Percentiles rank a stretch among this genome's conserved stretches.
phyloP scores from a whole-genome alignment of 2,797 vertebrate genomes.

The Lacerta agilis region DNA sequence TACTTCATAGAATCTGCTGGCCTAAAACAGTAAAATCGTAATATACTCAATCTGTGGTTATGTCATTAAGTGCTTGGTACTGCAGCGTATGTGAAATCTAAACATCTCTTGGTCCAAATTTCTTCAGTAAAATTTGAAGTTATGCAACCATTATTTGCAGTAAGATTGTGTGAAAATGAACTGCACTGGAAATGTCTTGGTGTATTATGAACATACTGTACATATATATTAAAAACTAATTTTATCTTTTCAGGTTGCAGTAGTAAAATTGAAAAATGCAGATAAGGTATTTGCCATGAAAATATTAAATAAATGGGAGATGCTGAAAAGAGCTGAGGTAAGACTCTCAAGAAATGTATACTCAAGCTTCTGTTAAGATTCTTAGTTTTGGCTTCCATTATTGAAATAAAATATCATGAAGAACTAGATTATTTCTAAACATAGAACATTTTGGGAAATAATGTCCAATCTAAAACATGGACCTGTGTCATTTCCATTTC shows the following conservation, averaged over 20 bases:
- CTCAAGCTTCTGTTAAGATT: constrained; percentile 20
- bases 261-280: constrained; percentile 96
- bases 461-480: not conserved
- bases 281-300: constrained; percentile 99
- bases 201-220: not conserved
- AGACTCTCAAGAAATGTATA: constrained; percentile 53
- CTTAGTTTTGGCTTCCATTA: constrained; percentile 15
- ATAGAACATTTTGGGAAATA: not conserved
- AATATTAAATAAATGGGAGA: constrained; percentile 99
- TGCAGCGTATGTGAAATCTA: not conserved
- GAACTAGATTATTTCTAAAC: not conserved
- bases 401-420: not conserved
- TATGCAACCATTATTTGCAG: not conserved
- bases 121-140: not conserved
- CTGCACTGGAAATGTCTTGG: not conserved
- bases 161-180: constrained; percentile 17
- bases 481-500: not conserved
- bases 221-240: constrained; percentile 41
- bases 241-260: constrained; percentile 88
- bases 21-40: not conserved
- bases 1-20: not conserved
- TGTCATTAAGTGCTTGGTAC: not conserved
- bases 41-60: not conserved
- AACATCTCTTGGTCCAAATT: not conserved
- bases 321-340: constrained; percentile 99